phyloP scores from a whole-genome alignment of 2,797 vertebrate genomes.

The Meriones psammophilus region DNA sequence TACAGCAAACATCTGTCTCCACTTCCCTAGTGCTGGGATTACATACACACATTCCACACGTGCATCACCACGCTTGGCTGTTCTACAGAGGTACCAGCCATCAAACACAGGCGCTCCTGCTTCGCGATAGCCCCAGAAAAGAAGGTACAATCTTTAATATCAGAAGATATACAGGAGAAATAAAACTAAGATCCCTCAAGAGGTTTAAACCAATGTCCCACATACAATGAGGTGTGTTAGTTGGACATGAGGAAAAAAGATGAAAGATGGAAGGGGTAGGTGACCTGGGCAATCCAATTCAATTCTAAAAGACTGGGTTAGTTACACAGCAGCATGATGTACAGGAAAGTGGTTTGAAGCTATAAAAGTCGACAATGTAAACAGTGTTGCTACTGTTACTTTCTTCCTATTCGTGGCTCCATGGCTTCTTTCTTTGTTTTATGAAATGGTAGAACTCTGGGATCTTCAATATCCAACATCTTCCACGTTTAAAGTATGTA shows the following conservation, averaged over 20 bases:
- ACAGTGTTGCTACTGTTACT: not conserved
- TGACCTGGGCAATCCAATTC: not conserved
- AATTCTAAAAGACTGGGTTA: not conserved
- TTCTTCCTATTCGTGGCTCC: not conserved
- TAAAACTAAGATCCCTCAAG: constrained; percentile 17
- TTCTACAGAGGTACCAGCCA: not conserved
- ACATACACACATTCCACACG: not conserved
- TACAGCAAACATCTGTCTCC: not conserved
- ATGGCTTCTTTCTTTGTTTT: constrained; percentile 50
- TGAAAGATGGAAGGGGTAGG: not conserved
- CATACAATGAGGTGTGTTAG: not conserved
- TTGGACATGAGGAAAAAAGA: not conserved
- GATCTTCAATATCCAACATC: not conserved
- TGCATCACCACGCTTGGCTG: not conserved
- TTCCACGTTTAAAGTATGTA: constrained; percentile 33
- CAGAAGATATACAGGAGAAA: constrained; percentile 11
- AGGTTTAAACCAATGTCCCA: not conserved
- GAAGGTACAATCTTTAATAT: constrained; percentile 28
- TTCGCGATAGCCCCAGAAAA: not conserved
- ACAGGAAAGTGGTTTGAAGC: constrained; percentile 4
- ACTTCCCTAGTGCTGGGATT: not conserved
- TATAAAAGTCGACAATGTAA: not conserved
- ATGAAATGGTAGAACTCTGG: not conserved
- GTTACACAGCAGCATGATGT: not conserved
- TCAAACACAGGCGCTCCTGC: not conserved